A percentile compares a stretch with the other conserved stretches of the same genome.
Evolutionary conservation across 2,888 invertebrate genomes (phyloP).

Genomic region (Pyrrhia umbra): DNA sequence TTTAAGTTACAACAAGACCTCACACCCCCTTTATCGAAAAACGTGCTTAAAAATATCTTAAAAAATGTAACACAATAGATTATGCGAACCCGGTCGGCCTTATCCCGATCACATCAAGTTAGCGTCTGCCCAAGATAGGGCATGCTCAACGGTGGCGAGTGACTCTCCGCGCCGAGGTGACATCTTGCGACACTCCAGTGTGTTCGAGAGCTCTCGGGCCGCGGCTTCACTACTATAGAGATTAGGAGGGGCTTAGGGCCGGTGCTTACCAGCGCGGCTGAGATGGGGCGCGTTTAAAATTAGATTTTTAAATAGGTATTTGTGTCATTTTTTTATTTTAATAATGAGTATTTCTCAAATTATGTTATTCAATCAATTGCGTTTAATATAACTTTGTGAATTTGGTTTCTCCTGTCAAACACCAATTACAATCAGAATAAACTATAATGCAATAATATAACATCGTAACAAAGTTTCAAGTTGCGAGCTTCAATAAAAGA

Average conservation of each 20-base stretch:
- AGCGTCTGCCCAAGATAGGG: slow-evolving; percentile 32
- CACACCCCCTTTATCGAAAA: slow-evolving; percentile 26
- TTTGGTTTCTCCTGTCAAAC: no score
- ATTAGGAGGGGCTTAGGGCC: neutral
- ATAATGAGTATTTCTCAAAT: no score
- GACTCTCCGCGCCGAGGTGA: slow-evolving; percentile 25
- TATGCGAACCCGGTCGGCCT: slow-evolving; percentile 1
- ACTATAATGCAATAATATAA: no score
- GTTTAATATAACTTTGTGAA: no score
- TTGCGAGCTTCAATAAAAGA: no score
- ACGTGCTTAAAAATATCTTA: slow-evolving; percentile 45
- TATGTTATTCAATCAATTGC: no score
- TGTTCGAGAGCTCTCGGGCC: slow-evolving; percentile 10
- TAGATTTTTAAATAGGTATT: neutral
- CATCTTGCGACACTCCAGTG: slow-evolving; percentile 33
- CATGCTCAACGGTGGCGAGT: slow-evolving; percentile 32
- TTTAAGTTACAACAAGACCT: neutral
- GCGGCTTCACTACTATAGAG: neutral
- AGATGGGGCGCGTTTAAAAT: neutral
- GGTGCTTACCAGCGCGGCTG: neutral
- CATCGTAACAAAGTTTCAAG: no score
- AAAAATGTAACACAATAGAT: slow-evolving; percentile 15
- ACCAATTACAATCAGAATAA: no score
- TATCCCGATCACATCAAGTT: slow-evolving; percentile 35
- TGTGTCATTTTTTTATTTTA: no score